A percentile compares a stretch with the other conserved stretches of the same genome.
phyloP scores from a whole-genome alignment of 2,113 vertebrate species.

The Erpornis zantholeuca region DNA sequence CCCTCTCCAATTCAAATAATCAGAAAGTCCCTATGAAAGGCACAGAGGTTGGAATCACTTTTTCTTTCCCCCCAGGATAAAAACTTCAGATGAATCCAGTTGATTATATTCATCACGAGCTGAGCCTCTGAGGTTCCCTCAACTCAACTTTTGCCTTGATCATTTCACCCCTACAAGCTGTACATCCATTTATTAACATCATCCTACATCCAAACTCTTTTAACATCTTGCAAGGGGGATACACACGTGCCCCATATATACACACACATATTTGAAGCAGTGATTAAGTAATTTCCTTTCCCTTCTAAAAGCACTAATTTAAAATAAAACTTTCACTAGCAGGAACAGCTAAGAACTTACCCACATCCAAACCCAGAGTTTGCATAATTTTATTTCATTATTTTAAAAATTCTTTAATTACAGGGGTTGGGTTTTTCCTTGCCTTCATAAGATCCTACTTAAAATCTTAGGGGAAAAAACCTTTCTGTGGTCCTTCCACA shows the following conservation, averaged over 20 bases:
- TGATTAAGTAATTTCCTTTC: neutral
- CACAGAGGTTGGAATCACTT: neutral
- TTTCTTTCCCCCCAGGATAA: neutral
- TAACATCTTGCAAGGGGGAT: neutral
- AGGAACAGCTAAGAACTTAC: neutral
- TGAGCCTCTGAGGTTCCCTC: neutral
- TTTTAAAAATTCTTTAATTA: neutral
- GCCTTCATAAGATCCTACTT: neutral
- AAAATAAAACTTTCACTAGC: neutral
- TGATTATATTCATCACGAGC: neutral
- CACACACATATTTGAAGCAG: neutral
- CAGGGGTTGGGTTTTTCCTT: neutral
- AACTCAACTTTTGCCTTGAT: neutral
- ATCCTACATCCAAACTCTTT: neutral
- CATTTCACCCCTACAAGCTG: neutral
- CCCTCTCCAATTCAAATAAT: neutral
- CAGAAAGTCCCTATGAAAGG: neutral
- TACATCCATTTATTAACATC: neutral
- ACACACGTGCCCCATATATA: fast-evolving
- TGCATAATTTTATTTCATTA: neutral
- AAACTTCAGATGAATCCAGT: neutral
- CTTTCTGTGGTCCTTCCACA: neutral
- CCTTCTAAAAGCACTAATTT: neutral
- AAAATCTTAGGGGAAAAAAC: conserved; percentile 1
- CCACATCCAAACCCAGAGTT: neutral